Base-by-base conservation (phyloP, 2,888 invertebrate species). In the Polydrusus pterygomalis region DNA sequence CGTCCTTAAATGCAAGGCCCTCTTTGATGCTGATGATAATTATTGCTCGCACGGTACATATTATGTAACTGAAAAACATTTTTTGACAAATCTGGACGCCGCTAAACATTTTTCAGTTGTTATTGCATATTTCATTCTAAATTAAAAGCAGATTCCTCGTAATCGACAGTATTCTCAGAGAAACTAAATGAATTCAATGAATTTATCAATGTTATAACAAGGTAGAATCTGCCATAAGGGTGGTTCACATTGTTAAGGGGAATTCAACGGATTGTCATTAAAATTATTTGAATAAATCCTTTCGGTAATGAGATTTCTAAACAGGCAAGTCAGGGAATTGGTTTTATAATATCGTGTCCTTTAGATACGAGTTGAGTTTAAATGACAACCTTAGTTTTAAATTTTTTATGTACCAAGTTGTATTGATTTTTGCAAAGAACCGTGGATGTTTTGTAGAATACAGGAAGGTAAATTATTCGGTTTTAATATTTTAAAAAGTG, bases 301-400 rank as follows among this genome's bases (percentile, higher is more conserved):
- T 45, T 60, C 30, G 20, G 17, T n/a, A 62, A 62, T 70, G 49
- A 51, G 51, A 70, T 70, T 51, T 70, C 70, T 43, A 51, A 62
- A 62, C 13, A 54, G 25, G 25, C n/a, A 30, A 30, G 20, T 11
- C 51, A 11, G 20, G 51, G 20, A 20, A 25, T 25, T 25, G 34
- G 17, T 47, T 47, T 17, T 0, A 47, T 17, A 47, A 54, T 54
- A 30, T 54, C 3, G n/a, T 54, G 25, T 54, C 54, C 6, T 6
- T 9, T 30, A 30, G 11, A n/a, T 54, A 13, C 25, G 8, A 25
- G 5, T 30, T 5, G 30, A 54, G 47, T 47, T 54, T 30, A 25
- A n/a, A 25, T 54, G 54, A 2, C 9, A 54, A 54, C 9, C 7
- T 17, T 49, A 18, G 49, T 49, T 49, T 18, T 9, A 9, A 15